phyloP scores from a whole-genome alignment of 2,888 invertebrate genomes.

The Acrobasis suavella region DNA sequence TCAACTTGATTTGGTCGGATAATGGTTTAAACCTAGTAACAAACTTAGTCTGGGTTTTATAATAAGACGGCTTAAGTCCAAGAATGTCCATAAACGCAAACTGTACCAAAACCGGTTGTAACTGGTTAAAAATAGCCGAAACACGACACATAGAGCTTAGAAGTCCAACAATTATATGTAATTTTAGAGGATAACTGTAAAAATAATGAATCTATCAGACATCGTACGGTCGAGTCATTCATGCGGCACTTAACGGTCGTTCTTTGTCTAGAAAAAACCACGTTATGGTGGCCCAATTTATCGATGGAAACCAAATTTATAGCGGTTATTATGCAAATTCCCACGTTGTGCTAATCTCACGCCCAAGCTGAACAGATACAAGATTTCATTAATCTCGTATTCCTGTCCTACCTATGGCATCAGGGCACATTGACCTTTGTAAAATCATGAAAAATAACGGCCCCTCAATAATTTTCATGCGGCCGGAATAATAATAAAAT shows the following conservation, averaged over 20 bases:
- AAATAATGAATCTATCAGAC: slow-evolving; percentile 43
- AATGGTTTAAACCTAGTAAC: no score
- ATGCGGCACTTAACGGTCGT: slow-evolving; percentile 59
- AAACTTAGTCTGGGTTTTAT: no score
- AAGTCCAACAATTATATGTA: slow-evolving; percentile 45
- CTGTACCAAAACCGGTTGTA: slow-evolving; percentile 19
- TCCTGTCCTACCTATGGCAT: slow-evolving; percentile 51
- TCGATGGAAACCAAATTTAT: slow-evolving; percentile 43
- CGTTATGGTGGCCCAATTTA: slow-evolving; percentile 31
- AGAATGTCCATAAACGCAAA: slow-evolving; percentile 2
- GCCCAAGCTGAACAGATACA: slow-evolving; percentile 47
- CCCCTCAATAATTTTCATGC: slow-evolving; percentile 30
- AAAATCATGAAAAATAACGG: slow-evolving; percentile 79
- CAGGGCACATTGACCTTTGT: slow-evolving; percentile 71
- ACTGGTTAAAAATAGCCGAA: slow-evolving; percentile 18
- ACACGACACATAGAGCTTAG: slow-evolving; percentile 25
- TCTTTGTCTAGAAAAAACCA: slow-evolving; percentile 36
- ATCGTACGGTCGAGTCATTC: slow-evolving; percentile 49
- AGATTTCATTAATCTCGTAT: slow-evolving; percentile 36
- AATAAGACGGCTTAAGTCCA: no score
- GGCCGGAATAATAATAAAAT: slow-evolving; percentile 18
- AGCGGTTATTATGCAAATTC: slow-evolving; percentile 46
- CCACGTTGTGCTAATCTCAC: slow-evolving; percentile 39
- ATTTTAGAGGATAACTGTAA: slow-evolving; percentile 55
- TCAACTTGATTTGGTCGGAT: no score